Conservation (phyloP, 2,113 vertebrate genomes). For the Platycercus adscitus region DNA sequence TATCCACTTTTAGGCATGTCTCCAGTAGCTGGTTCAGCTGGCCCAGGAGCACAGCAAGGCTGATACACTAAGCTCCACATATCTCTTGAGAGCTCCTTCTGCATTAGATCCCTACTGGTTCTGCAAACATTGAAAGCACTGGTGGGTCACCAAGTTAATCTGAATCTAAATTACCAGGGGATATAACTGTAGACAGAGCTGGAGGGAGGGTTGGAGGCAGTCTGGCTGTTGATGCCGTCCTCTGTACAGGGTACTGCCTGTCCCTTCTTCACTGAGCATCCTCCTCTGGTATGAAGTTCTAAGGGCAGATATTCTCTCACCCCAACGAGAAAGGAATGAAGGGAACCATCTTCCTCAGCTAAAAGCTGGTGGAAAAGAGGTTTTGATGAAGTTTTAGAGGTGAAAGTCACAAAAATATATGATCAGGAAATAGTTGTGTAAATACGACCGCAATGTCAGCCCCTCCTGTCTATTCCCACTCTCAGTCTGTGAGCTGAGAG, state of each 20-base stretch:
- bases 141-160: neutral
- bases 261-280: neutral
- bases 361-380: neutral
- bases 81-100: neutral
- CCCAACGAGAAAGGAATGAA: neutral
- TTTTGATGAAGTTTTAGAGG: neutral
- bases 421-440: neutral
- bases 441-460: neutral
- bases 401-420: neutral
- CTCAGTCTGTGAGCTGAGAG: neutral
- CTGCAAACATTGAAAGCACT: neutral
- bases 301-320: neutral
- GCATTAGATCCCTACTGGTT: neutral
- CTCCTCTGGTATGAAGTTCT: fast-evolving
- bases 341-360: neutral
- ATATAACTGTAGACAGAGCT: neutral
- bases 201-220: neutral
- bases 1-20: neutral
- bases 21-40: neutral
- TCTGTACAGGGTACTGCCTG: neutral
- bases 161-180: neutral
- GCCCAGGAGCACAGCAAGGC: neutral
- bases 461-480: neutral
- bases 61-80: neutral
- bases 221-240: neutral